Evolutionary conservation across 2,888 invertebrate species (phyloP).

Genomic region (Microctonus aethiopoides): DNA sequence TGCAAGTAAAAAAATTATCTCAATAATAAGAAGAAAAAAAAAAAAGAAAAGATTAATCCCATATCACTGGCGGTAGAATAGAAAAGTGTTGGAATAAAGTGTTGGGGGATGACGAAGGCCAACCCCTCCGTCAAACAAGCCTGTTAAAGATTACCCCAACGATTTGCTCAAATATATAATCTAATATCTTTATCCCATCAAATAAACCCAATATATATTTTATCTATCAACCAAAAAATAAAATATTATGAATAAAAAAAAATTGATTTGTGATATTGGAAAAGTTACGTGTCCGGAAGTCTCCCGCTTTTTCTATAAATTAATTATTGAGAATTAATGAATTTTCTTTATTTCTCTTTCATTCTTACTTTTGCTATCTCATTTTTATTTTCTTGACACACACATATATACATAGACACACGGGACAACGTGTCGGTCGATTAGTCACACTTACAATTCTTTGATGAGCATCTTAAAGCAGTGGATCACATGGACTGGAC

Average conservation of each 20-base stretch:
- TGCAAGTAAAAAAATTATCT: not conserved
- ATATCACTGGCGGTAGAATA: slow-evolving; percentile 4
- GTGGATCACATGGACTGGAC: slow-evolving; percentile 56
- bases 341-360: no score
- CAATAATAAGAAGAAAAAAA: not conserved
- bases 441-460: slow-evolving; percentile 60
- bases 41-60: slow-evolving; percentile 15
- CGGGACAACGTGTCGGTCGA: slow-evolving; percentile 1
- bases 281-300: slow-evolving; percentile 14
- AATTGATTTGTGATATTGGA: no score
- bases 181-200: not conserved
- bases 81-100: slow-evolving; percentile 3
- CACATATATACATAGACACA: not conserved
- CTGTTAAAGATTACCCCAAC: slow-evolving; percentile 37
- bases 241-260: not conserved
- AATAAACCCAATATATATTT: no score
- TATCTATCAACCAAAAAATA: not conserved
- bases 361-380: not conserved
- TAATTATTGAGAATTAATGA: not conserved
- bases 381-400: not conserved
- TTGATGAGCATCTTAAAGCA: slow-evolving; percentile 63
- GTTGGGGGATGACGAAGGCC: slow-evolving; percentile 28
- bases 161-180: not conserved
- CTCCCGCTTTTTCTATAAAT: slow-evolving; percentile 8
- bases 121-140: slow-evolving; percentile 38